phyloP scores from a whole-genome alignment of 2,113 vertebrate species.

The Lepus timidus region DNA sequence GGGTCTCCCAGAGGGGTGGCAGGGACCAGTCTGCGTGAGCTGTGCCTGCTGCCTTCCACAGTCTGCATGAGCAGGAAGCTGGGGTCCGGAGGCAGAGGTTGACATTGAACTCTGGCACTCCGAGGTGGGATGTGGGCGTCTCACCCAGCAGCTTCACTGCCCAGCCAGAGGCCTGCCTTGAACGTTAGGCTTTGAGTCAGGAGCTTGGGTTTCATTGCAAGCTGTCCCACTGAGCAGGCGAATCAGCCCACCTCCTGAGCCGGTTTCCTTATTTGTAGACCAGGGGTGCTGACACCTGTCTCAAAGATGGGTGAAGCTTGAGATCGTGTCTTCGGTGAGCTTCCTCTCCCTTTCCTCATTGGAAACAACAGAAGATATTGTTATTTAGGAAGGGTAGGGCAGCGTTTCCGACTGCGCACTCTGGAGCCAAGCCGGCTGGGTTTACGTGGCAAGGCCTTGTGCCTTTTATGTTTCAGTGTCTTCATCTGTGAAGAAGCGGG shows the following conservation, averaged over 20 bases:
- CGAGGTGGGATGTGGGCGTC: too few species aligned
- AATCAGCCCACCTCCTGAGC: not conserved
- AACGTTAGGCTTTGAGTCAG: not conserved
- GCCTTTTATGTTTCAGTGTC: conserved; percentile 20
- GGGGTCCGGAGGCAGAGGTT: too few species aligned
- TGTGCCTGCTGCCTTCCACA: too few species aligned
- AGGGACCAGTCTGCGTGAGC: too few species aligned
- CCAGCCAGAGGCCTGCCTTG: not conserved
- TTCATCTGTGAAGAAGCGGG: not conserved
- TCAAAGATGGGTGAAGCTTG: not conserved
- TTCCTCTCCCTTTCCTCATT: conserved; percentile 15
- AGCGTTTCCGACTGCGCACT: conserved; percentile 1
- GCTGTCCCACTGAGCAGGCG: not conserved
- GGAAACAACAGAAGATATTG: not conserved
- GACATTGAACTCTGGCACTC: too few species aligned
- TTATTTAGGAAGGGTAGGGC: not conserved
- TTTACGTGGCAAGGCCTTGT: not conserved
- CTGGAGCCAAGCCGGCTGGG: not conserved
- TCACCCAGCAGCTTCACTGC: too few species aligned
- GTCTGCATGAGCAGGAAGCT: too few species aligned
- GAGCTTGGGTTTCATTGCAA: not conserved
- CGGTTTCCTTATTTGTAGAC: conserved; percentile 41
- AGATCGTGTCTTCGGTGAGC: conserved; percentile 5
- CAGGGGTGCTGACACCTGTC: not conserved
- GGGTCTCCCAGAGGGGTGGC: too few species aligned